Evolutionary conservation across 2,797 vertebrate genomes (phyloP).

Genomic region (Lutra lutra): DNA sequence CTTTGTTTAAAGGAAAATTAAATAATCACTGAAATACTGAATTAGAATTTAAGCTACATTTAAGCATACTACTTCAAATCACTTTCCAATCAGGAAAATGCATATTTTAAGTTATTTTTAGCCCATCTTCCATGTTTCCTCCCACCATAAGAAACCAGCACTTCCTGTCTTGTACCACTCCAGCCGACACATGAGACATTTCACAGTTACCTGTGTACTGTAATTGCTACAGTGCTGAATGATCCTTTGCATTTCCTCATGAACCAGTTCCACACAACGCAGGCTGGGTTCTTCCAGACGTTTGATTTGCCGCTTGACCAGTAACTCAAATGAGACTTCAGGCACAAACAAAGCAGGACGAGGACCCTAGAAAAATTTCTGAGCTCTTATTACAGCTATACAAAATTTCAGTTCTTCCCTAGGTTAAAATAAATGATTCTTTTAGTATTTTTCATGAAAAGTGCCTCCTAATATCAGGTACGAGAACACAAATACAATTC

Average conservation of each 20-base stretch:
- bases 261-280: slow-evolving; percentile 98
- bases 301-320: slow-evolving; percentile 99
- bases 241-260: slow-evolving; percentile 99
- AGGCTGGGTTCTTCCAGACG: slow-evolving; percentile 97
- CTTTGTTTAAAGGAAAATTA: slow-evolving; percentile 43
- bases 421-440: slow-evolving; percentile 10
- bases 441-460: slow-evolving; percentile 38
- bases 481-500: slow-evolving; percentile 22
- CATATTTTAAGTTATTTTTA: not conserved
- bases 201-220: slow-evolving; percentile 89
- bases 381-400: slow-evolving; percentile 3
- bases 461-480: slow-evolving; percentile 42
- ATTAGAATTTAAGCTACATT: slow-evolving; percentile 12
- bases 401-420: slow-evolving; percentile 28
- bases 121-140: not conserved
- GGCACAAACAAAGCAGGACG: slow-evolving; percentile 98
- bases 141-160: not conserved
- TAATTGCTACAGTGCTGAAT: slow-evolving; percentile 97
- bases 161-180: not conserved
- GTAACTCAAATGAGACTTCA: slow-evolving; percentile 97
- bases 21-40: not conserved
- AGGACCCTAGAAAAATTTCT: slow-evolving; percentile 90
- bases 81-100: not conserved
- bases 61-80: not conserved
- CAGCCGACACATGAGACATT: too few relatives aligned